Base-by-base conservation (phyloP, 2,797 vertebrate genomes). In the Zalophus californianus region DNA sequence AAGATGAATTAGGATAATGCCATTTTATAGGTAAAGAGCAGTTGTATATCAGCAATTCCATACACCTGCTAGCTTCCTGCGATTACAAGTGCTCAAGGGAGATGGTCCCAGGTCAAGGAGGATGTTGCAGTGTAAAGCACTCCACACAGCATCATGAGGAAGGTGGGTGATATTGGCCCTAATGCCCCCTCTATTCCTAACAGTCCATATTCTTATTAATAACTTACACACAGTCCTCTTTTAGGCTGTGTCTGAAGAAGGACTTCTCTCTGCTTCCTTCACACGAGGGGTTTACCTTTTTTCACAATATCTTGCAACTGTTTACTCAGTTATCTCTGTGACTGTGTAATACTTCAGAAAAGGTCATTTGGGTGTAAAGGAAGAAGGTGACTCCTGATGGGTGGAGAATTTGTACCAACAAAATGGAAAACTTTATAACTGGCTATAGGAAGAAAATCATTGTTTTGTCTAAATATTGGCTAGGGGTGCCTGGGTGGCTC, bases 391-490 rank as follows among this genome's bases (percentile, higher is more conserved):
- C 12, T 58, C 48, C 84, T 29, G 35, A 85, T 90, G 77, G 7
- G 38, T 68, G 7, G 25, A 83, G 48, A 88, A 56, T 60, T 21
- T 92, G 15, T 50, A 84, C 7, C 77, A 2, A 52, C 23, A 54
- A 23, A 86, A 93, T 27, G 15, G n/a, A 86, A 96, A 91, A 60
- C 13, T 32, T 78, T 79, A 20, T 82, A 94, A 89, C 32, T 82
- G 35, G 2, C 29, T 90, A 3, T 23, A 80, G 44, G 25, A 95
- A 62, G 4, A 77, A 82, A 96, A 85, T 68, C 35, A 75, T 29
- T 62, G 6, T 73, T 91, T 85, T 94, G 11, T 90, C 32, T 95
- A 80, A 91, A 70, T 70, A 80, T 35, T 90, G 52, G 25, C 84
- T 85, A 38, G 38, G 38, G 38, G 38, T 38, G 38, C 38, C 38